Evolutionary conservation across 2,113 vertebrate genomes (phyloP), one percentile per base, ranked within the genome.

Genomic region (Miniopterus natalensis): DNA sequence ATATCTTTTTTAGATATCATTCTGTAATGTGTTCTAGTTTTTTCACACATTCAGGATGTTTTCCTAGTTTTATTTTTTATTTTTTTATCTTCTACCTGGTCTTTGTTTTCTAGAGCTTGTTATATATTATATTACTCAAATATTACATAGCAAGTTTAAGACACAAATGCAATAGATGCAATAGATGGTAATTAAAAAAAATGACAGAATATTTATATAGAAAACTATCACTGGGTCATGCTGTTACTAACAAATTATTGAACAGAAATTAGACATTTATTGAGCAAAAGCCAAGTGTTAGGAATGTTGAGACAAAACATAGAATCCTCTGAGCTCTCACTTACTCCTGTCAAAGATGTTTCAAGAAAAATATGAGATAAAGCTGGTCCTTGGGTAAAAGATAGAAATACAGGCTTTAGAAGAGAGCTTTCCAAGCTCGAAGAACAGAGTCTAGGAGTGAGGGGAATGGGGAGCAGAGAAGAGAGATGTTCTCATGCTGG

Each of bases 161-260:
- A 40, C 6, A 40, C 9, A 88, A 49, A 75, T 3, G 14, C 71
- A 51, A 40, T 13, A 51, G 6, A 65, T 40, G 36, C 25, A 89
- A 49, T 74, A 73, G 66, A 88, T 57, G 77, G 77, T 21, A 49
- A 55, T 88, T 90, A 20, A 3, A 80, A 93, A 84, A 3, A 5
- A 57, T 15, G 15, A 84, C 13, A 68, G 70, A 68, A 11, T 65
- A 53, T 31, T 6, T 70, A 31, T 84, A 11, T 27, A 92, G 57
- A 84, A 88, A 79, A 74, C 2, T 25, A 73, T 74, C 36, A 17
- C 10, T 63, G 79, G 21, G 9, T 1, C n/a, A 42, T 15, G 1
- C 27, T 63, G 45, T 89, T 25, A n/a, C 59, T 81, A 71, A 85
- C 85, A 17, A 96, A 74, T 73, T 75, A 85, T 80, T 84, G 18